Conservation (phyloP, 2,888 invertebrate species). For the Drosophila colorata region DNA sequence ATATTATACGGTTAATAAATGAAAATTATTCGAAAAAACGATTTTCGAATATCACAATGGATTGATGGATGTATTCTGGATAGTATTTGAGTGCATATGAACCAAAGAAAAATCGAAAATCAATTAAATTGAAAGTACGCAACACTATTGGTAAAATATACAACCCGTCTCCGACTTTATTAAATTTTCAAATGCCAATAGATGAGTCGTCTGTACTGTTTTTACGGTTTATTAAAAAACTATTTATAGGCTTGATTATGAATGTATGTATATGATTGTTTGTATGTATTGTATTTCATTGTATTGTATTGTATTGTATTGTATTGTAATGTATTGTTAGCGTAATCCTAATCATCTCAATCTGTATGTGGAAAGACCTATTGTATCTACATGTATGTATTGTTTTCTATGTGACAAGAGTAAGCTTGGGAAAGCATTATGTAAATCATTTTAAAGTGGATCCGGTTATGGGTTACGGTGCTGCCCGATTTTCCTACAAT, state of each 20-base stretch:
- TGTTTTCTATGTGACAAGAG: slow-evolving; percentile 9
- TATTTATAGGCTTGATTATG: slow-evolving; percentile 19
- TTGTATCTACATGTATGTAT: slow-evolving; percentile 25
- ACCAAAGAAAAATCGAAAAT: too few relatives aligned
- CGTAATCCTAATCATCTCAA: slow-evolving; percentile 42
- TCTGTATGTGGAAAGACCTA: slow-evolving; percentile 22
- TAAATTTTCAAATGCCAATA: background rate
- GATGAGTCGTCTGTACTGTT: background rate
- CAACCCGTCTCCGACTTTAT: too few relatives aligned
- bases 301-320: slow-evolving; percentile 16
- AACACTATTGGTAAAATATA: background rate
- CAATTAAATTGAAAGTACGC: background rate
- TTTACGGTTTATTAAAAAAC: slow-evolving; percentile 1
- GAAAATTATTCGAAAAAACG: too few relatives aligned
- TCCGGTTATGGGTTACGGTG: background rate
- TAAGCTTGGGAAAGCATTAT: slow-evolving; percentile 22
- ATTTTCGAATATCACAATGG: too few relatives aligned
- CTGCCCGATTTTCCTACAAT: slow-evolving; percentile 1
- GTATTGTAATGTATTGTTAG: slow-evolving; percentile 16
- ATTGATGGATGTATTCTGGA: too few relatives aligned
- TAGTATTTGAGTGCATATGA: too few relatives aligned
- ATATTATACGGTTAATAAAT: too few relatives aligned
- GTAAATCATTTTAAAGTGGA: slow-evolving; percentile 21
- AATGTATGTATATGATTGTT: slow-evolving; percentile 15
- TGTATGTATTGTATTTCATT: slow-evolving; percentile 21